Conservation (phyloP, 1,140 invertebrate genomes). For the Lordiphosa clarofinis region DNA sequence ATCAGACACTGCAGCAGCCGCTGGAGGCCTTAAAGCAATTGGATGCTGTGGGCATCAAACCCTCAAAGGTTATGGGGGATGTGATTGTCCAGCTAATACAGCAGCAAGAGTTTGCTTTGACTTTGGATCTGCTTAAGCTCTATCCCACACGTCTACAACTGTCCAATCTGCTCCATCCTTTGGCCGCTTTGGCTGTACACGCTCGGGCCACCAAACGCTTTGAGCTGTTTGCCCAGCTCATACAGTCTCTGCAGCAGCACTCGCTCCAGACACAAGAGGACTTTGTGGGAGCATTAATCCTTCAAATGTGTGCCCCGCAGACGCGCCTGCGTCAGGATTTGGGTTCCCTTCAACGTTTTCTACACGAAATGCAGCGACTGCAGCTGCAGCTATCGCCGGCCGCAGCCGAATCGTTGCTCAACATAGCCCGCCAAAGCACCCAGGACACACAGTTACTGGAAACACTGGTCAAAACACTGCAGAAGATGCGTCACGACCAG, state of each 20-base stretch:
- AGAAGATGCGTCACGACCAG: constrained; percentile 45
- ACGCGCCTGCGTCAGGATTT: constrained; percentile 52
- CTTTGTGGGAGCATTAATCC: constrained; percentile 54
- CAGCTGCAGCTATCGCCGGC: constrained; percentile 49
- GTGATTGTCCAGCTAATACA: constrained; percentile 77
- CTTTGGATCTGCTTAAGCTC: constrained; percentile 54
- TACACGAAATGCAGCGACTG: constrained; percentile 57
- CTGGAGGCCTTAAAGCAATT: constrained; percentile 69
- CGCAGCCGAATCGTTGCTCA: constrained; percentile 43
- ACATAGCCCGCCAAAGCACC: constrained; percentile 1
- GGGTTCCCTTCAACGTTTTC: constrained; percentile 33
- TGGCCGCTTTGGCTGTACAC: constrained; percentile 50
- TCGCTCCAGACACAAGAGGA: constrained; percentile 44
- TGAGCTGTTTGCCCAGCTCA: constrained; percentile 45
- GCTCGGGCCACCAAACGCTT: constrained; percentile 63
- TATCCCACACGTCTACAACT: constrained; percentile 66
- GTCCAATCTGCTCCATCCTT: constrained; percentile 25
- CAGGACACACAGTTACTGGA: constrained; percentile 9
- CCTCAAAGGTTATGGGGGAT: constrained; percentile 58
- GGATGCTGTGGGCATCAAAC: constrained; percentile 62
- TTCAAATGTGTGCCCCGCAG: constrained; percentile 56
- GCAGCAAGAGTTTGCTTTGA: constrained; percentile 49
- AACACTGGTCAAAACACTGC: constrained; percentile 34
- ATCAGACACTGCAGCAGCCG: constrained; percentile 70
- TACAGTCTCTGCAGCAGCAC: constrained; percentile 42